These are phyloP conservation scores for Paramisgurnus dabryanus DNA, from an alignment of 2,113 vertebrate species.

Conservation along the genomic window DNA sequence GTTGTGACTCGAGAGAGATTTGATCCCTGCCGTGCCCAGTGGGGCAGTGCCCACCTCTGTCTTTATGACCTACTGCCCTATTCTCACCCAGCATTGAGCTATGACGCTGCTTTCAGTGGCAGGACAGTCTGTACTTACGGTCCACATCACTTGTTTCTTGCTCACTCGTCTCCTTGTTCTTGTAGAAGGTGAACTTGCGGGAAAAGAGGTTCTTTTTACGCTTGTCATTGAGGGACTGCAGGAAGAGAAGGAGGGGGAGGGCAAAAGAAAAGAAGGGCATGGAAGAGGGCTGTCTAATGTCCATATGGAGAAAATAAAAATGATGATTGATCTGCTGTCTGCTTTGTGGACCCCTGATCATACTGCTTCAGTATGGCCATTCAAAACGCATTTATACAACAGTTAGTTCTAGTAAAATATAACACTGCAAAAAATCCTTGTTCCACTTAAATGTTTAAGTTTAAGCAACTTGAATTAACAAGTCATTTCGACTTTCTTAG, in stretches of 20 bases:
- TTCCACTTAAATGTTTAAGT: too few species aligned
- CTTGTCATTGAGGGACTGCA: constrained; percentile 98
- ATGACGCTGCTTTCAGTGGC: background rate
- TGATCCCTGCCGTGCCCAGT: constrained; percentile 69
- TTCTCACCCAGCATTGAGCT: constrained; percentile 47
- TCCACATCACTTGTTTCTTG: constrained; percentile 97
- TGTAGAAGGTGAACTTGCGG: constrained; percentile 99
- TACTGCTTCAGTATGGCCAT: background rate
- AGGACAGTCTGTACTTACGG: constrained; percentile 86
- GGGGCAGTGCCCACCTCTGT: constrained; percentile 73
- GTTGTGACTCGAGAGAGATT: background rate
- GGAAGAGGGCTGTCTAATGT: constrained; percentile 87
- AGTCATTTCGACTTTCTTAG: too few species aligned
- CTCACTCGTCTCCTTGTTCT: constrained; percentile 99
- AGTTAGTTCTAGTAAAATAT: too few species aligned
- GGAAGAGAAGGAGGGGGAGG: constrained; percentile 85
- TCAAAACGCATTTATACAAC: background rate
- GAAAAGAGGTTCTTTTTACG: constrained; percentile 99
- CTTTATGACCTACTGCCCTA: constrained; percentile 72
- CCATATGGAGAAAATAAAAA: constrained; percentile 73
- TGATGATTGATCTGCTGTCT: constrained; percentile 29
- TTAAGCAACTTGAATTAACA: too few species aligned
- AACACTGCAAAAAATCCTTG: too few species aligned
- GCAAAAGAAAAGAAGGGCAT: constrained; percentile 85
- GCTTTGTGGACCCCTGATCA: constrained; percentile 1